Percentiles rank a stretch among this genome's conserved stretches.
Evolutionary conservation across 2,797 vertebrate genomes (phyloP).

Genomic region (Spondyliosoma cantharus): DNA sequence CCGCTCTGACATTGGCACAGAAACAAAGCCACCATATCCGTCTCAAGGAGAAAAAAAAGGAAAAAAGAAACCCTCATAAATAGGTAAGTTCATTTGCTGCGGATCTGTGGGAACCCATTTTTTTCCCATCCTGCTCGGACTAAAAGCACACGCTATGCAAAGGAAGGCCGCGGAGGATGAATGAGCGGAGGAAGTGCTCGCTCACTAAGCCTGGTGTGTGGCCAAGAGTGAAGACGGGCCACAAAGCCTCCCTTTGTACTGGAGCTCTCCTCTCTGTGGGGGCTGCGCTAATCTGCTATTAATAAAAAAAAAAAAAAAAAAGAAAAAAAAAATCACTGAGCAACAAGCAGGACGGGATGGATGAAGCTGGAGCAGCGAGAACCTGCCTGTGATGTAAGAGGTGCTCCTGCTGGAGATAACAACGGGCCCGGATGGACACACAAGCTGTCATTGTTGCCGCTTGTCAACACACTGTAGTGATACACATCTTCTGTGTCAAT

Average conservation of each 20-base stretch:
- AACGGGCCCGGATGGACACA: constrained; percentile 64
- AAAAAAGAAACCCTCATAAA: constrained; percentile 72
- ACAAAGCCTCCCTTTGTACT: constrained; percentile 87
- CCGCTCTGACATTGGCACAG: constrained; percentile 74
- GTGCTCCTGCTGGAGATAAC: constrained; percentile 61
- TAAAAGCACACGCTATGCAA: constrained; percentile 84
- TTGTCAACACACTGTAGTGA: constrained; percentile 63
- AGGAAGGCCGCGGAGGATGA: constrained; percentile 84
- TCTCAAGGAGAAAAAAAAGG: constrained; percentile 22
- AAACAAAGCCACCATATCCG: constrained; percentile 68
- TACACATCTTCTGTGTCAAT: constrained; percentile 56
- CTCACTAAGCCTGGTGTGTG: constrained; percentile 88
- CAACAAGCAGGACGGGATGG: constrained; percentile 70
- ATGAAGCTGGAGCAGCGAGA: constrained; percentile 59
- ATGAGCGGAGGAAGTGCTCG: constrained; percentile 87
- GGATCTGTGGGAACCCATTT: constrained; percentile 81
- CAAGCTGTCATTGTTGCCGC: constrained; percentile 64
- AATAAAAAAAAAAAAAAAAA: constrained; percentile 80
- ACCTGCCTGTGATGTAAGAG: constrained; percentile 80
- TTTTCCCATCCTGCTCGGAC: constrained; percentile 77
- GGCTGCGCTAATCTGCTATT: constrained; percentile 87
- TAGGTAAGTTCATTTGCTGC: constrained; percentile 79
- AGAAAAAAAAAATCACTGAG: constrained; percentile 65
- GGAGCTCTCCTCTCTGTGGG: constrained; percentile 75
- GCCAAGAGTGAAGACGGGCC: constrained; percentile 86